These are phyloP conservation scores for Chaitophorus viminalis DNA, from an alignment of 2,888 invertebrate genomes.

Conservation along the genomic window DNA sequence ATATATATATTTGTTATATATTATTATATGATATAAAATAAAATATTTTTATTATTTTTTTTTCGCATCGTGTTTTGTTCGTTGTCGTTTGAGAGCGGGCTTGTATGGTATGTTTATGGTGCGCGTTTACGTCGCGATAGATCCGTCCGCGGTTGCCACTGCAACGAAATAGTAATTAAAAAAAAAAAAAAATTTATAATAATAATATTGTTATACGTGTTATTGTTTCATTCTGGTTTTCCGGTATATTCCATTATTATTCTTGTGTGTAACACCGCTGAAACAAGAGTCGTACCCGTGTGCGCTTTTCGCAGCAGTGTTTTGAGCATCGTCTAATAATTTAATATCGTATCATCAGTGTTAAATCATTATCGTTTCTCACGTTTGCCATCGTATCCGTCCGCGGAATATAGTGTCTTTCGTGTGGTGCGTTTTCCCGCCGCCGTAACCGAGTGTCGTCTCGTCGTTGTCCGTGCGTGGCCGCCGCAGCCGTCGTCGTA, in stretches of 20 bases:
- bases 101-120: too few relatives aligned
- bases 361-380: too few relatives aligned
- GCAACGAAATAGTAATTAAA: neutral
- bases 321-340: too few relatives aligned
- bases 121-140: conserved; percentile 4
- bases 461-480: neutral
- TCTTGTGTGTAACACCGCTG: neutral
- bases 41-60: neutral
- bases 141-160: neutral
- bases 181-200: neutral
- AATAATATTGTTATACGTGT: neutral
- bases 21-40: neutral
- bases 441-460: neutral
- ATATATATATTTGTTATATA: too few relatives aligned
- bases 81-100: neutral
- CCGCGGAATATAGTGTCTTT: neutral
- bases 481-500: neutral
- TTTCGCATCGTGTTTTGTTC: neutral
- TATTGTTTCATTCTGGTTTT: neutral
- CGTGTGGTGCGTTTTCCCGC: neutral
- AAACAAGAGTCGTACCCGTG: too few relatives aligned
- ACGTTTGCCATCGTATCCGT: too few relatives aligned
- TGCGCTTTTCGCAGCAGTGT: too few relatives aligned
- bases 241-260: neutral
- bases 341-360: too few relatives aligned